Percentiles rank a stretch among this genome's conserved stretches.
Evolutionary conservation across 1,140 invertebrate species (phyloP).

Genomic region (Eupristina koningsbergeri): DNA sequence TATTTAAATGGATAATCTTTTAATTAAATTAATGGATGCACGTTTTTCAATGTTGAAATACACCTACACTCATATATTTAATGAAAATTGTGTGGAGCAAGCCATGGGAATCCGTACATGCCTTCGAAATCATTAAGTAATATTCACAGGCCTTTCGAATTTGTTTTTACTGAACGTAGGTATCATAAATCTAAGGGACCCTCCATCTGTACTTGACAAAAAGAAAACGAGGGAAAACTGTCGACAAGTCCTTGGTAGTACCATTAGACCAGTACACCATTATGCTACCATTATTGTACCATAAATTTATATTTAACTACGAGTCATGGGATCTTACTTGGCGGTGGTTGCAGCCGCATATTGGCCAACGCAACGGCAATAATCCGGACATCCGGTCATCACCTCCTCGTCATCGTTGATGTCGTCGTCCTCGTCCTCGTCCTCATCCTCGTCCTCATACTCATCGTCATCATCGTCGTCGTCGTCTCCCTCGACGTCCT

Average conservation of each 20-base stretch:
- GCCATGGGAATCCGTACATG: neutral
- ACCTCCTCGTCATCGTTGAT: constrained; percentile 63
- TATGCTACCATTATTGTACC: no score
- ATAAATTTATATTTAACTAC: no score
- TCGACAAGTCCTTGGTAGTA: neutral
- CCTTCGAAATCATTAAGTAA: neutral
- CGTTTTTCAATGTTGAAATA: neutral
- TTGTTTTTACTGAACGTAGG: neutral
- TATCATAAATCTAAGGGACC: neutral
- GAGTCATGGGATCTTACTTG: constrained; percentile 54
- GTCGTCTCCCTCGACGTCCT: constrained; percentile 56
- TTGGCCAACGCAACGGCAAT: constrained; percentile 66
- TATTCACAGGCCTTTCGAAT: neutral
- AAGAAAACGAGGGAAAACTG: neutral
- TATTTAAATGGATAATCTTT: neutral
- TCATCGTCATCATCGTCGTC: constrained; percentile 59
- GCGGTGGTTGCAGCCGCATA: constrained; percentile 71
- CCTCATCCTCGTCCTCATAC: constrained; percentile 62
- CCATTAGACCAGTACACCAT: no score
- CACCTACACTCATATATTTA: neutral
- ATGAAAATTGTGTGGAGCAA: neutral
- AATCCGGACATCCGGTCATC: constrained; percentile 62
- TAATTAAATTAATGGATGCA: neutral
- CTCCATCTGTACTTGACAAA: neutral
- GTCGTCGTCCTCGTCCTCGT: constrained; percentile 63